phyloP scores from a whole-genome alignment of 2,113 vertebrate genomes.

The Centrocercus urophasianus region DNA sequence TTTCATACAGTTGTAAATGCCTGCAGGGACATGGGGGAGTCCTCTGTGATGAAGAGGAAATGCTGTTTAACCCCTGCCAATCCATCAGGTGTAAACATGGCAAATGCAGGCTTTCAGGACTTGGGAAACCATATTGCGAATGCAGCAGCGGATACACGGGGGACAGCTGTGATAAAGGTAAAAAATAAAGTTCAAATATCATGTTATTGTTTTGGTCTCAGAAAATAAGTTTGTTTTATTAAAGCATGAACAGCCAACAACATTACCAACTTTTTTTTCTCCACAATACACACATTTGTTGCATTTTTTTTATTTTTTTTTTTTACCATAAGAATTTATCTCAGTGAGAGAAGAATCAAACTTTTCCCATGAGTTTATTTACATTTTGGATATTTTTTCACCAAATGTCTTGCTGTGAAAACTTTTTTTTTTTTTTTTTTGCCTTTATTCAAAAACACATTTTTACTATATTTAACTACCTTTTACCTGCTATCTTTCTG shows the following conservation, averaged over 20 bases:
- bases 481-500: constrained; percentile 70
- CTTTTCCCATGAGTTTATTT: constrained; percentile 8
- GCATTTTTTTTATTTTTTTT: not conserved
- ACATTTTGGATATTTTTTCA: constrained; percentile 29
- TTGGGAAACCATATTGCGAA: constrained; percentile 95
- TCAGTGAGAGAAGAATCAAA: not conserved
- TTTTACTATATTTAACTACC: constrained; percentile 60
- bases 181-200: not conserved
- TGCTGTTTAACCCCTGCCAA: constrained; percentile 88
- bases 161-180: constrained; percentile 93
- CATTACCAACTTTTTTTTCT: constrained; percentile 54
- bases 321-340: not conserved
- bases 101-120: constrained; percentile 91
- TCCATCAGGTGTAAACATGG: constrained; percentile 92
- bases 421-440: not conserved
- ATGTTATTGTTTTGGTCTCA: not conserved
- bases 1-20: constrained; percentile 98
- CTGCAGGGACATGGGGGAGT: constrained; percentile 91
- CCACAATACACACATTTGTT: constrained; percentile 37
- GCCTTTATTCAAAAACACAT: constrained; percentile 36
- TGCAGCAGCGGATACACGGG: constrained; percentile 94
- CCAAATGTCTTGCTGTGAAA: constrained; percentile 47
- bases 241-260: constrained; percentile 45
- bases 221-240: not conserved
- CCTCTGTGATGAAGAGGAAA: constrained; percentile 93